Conservation (phyloP, 2,113 vertebrate genomes). For the Chionis minor region DNA sequence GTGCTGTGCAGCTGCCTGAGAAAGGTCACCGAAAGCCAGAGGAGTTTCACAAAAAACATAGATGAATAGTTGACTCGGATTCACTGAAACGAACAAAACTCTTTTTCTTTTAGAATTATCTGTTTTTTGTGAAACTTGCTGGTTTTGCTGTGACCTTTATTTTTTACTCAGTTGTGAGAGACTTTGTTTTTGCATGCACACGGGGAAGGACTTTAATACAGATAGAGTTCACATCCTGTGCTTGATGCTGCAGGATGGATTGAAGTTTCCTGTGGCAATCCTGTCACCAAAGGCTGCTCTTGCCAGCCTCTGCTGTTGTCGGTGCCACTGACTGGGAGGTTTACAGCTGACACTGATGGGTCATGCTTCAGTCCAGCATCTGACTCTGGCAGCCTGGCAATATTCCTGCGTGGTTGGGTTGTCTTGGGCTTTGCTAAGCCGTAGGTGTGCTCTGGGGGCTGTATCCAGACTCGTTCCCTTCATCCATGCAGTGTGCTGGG, state of each 20-base stretch:
- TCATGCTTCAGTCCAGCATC: not conserved
- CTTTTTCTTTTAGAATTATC: slow-evolving; percentile 40
- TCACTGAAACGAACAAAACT: slow-evolving; percentile 50
- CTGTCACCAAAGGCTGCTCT: not conserved
- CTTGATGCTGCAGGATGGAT: not conserved
- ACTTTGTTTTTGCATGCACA: not conserved
- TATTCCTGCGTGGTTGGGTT: not conserved
- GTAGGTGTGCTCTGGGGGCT: not conserved
- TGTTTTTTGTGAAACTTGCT: slow-evolving; percentile 60
- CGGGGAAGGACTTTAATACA: not conserved
- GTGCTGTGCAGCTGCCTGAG: not conserved
- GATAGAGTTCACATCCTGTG: not conserved
- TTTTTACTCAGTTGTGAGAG: not conserved
- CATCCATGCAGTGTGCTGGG: not conserved
- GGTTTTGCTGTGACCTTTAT: slow-evolving; percentile 60
- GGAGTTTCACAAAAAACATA: slow-evolving; percentile 69
- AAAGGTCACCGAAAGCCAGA: slow-evolving; percentile 64
- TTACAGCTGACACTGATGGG: not conserved
- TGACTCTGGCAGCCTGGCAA: not conserved
- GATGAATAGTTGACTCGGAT: slow-evolving; percentile 67
- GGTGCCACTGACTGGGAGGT: not conserved
- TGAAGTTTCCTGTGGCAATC: not conserved
- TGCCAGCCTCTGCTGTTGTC: not conserved
- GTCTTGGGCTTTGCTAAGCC: not conserved
- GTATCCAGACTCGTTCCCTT: not conserved